Evolutionary conservation across 2,797 vertebrate species (phyloP).

Genomic region (Champsocephalus gunnari): DNA sequence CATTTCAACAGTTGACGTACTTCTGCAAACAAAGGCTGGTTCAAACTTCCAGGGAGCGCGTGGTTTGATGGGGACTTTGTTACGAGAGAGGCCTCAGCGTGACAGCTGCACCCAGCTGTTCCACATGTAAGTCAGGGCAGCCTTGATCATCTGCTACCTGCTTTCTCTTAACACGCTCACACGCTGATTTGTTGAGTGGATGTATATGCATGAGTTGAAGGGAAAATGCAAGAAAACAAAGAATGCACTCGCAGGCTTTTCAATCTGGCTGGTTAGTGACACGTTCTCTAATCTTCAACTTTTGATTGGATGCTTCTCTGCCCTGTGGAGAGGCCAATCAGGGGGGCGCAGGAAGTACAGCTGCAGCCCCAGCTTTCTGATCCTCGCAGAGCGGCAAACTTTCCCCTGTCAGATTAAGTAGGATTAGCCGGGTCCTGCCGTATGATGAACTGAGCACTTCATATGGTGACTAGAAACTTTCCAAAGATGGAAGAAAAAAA

Average conservation of each 20-base stretch:
- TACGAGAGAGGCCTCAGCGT: constrained; percentile 43
- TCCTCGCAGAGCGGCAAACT: constrained; percentile 76
- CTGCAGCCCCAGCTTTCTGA: constrained; percentile 70
- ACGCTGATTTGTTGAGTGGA: constrained; percentile 8
- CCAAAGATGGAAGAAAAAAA: constrained; percentile 61
- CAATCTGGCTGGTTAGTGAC: constrained; percentile 88
- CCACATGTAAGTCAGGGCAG: constrained; percentile 70
- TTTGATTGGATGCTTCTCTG: constrained; percentile 82
- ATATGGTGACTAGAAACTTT: constrained; percentile 74
- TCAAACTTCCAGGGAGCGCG: constrained; percentile 43
- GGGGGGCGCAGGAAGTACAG: constrained; percentile 67
- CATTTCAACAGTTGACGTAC: constrained; percentile 55
- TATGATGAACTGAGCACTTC: constrained; percentile 78
- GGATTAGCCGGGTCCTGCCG: constrained; percentile 78
- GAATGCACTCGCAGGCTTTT: neutral
- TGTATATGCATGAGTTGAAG: neutral
- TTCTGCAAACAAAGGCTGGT: constrained; percentile 45
- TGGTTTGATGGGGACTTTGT: constrained; percentile 37
- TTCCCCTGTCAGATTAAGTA: constrained; percentile 83
- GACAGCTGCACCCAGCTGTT: constrained; percentile 88
- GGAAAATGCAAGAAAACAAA: constrained; percentile 9
- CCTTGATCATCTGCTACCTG: constrained; percentile 73
- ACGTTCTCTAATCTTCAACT: constrained; percentile 75
- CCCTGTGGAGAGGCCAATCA: constrained; percentile 67
- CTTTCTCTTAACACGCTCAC: constrained; percentile 9